Conservation (phyloP, 2,888 invertebrate genomes). For the Pheosia gnoma region DNA sequence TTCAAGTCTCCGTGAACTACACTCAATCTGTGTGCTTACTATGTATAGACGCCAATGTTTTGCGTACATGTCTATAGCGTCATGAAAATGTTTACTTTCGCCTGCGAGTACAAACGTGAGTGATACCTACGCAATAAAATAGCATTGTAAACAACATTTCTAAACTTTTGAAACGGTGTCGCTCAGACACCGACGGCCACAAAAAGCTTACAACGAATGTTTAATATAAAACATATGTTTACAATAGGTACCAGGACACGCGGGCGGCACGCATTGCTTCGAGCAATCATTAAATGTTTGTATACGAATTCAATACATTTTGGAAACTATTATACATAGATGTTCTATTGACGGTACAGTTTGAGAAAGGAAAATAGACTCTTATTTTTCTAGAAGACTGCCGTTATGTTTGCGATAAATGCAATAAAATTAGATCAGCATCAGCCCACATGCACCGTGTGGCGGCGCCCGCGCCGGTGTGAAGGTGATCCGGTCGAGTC, state of each 20-base stretch:
- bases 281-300: not conserved
- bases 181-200: not conserved
- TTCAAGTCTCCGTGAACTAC: not conserved
- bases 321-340: too few species aligned
- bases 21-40: conserved; percentile 1
- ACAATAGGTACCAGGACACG: not conserved
- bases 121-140: too few species aligned
- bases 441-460: not conserved
- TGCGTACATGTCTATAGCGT: not conserved
- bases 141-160: too few species aligned
- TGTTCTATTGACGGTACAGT: too few species aligned
- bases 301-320: too few species aligned
- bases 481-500: not conserved
- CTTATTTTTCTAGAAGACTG: too few species aligned
- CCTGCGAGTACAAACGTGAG: too few species aligned
- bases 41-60: not conserved
- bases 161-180: not conserved
- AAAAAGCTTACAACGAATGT: conserved; percentile 1
- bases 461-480: not conserved
- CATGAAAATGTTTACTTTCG: too few species aligned
- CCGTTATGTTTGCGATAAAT: not conserved
- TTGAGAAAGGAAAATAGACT: too few species aligned
- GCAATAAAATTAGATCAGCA: not conserved
- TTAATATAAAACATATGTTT: not conserved
- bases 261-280: not conserved